Base-by-base conservation (phyloP, 2,113 vertebrate genomes). In the Carassius gibelio region DNA sequence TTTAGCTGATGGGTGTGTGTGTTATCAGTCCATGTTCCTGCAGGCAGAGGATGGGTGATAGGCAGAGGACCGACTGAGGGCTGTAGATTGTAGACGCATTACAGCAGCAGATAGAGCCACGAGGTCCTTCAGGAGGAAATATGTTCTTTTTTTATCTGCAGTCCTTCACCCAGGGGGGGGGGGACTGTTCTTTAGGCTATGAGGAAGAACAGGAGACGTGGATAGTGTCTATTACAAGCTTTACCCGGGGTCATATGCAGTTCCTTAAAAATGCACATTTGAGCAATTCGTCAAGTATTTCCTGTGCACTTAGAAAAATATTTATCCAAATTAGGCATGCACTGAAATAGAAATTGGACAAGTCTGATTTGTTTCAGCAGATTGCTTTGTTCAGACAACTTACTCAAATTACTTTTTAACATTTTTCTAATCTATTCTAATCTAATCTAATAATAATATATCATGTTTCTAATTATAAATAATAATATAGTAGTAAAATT, bases 41-140 rank as follows among this genome's bases (percentile, higher is more conserved):
- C 45, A 75, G 82, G 23, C 68, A 80, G 59, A 61, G 50, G 19
- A 36, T 52, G 19, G 15, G 23, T 85, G 62, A 77, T 69, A 69
- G 72, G 59, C 75, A 42, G 64, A 82, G 78, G 42, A 74, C 42
- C n/a, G 72, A 61, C 36, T 78, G 30, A 84, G 34, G 77, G 34
- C 38, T 61, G 55, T 8, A 61, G 76, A 79, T 66, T 75, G n/a
- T 15, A 68, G 30, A 57, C 50, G 34, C 19, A 75, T 57, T 59
- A 17, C 76, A 84, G 48, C 45, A 75, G 30, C 45, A 88, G 87
- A 85, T 82, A 82, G 50, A 81, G 62, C 42, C 55, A 74, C n/a
- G 52, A 78, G 74, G 30, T 42, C 66, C 76, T 84, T 72, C 69
- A 59, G 45, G 30, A 87, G 82, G 82, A 85, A 85, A 79, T 69